Base-by-base conservation (phyloP, 2,113 vertebrate species). In the Pseudopipra pipra region DNA sequence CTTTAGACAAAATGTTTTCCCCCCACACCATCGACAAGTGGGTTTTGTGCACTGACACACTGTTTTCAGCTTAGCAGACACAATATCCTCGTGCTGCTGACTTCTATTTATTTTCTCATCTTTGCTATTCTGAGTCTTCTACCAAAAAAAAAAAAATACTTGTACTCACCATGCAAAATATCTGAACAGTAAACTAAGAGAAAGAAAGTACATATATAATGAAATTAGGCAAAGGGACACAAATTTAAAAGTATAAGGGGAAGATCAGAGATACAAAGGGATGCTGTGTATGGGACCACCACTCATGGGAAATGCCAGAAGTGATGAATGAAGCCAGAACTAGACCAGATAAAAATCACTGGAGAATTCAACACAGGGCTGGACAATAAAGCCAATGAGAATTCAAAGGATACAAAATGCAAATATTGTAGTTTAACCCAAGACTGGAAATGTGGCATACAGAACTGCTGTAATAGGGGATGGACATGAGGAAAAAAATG, bases 11-110 rank as follows among this genome's bases (percentile, higher is more conserved):
- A 86, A 86, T 17, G 28, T 72, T 80, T 56, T 92, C 52, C 41
- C 56, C 49, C 11, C 70, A 27, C 55, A 81, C 33, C 54, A 80
- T 4, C 14, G 12, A 83, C 68, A 86, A 5, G 27, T 78, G 79
- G 71, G 74, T 71, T 95, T 95, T 87, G 79, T 66, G 85, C 85
- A 51, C 68, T 85, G 87, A 85, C 3, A 0, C 59, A 83, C 84
- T 41, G 65, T 85, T 92, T 88, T 67, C 83, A 84, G 85, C 90
- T 88, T 74, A 86, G 80, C 62, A 95, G 92, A 90, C 67, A 93
- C 43, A 92, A 95, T 84, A 71, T 78, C 86, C 90, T 81, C 0
- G 0, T 84, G 86, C 79, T 81, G 73, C 65, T 95, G 72, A 77
- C 68, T 81, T 70, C 46, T 65, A 35, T 59, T 90, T 87, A 63